Evolutionary conservation across 2,797 vertebrate species (phyloP).

Genomic region (Heteromormyrus szaboi): DNA sequence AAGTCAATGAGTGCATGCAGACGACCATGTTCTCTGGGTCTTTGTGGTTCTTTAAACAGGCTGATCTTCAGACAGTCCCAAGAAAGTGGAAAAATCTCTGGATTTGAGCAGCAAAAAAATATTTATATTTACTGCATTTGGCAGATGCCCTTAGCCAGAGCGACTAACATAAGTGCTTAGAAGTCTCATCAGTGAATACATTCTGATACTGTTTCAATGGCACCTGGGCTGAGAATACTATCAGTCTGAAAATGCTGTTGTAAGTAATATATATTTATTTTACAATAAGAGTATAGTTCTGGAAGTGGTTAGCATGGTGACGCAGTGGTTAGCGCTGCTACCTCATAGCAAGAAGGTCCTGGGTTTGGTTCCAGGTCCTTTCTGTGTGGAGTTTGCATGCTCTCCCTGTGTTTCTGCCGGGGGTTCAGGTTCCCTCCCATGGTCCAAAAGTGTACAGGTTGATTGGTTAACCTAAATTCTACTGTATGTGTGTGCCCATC

Average conservation of each 20-base stretch:
- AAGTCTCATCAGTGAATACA: neutral
- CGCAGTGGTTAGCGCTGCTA: neutral
- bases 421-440: neutral
- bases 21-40: neutral
- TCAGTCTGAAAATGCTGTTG: neutral
- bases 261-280: neutral
- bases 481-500: neutral
- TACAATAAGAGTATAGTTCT: neutral
- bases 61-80: neutral
- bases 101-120: neutral
- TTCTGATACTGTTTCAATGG: neutral
- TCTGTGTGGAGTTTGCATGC: neutral
- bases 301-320: neutral
- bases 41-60: neutral
- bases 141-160: neutral
- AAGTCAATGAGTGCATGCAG: neutral
- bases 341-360: neutral
- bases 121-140: neutral
- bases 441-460: neutral
- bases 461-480: neutral
- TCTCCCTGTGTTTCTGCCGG: neutral
- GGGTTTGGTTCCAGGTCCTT: neutral
- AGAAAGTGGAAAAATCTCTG: neutral
- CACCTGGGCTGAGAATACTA: neutral
- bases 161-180: neutral